Evolutionary conservation across 2,888 invertebrate species (phyloP).

Genomic region (Chironomus riparius): DNA sequence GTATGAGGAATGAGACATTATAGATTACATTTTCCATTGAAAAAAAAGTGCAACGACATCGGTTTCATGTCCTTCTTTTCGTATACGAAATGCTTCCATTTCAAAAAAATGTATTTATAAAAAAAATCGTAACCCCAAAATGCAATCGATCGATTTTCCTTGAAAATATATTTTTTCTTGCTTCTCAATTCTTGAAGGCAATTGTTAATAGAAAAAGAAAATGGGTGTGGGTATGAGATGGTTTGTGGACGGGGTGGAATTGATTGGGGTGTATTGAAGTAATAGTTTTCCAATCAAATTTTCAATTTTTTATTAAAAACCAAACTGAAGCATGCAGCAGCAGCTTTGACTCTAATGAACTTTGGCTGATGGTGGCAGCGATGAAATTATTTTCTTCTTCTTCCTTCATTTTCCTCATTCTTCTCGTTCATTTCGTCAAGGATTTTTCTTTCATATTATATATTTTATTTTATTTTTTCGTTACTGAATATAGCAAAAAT

Average conservation of each 20-base stretch:
- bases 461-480: not conserved
- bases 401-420: not conserved
- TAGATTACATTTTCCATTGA: not conserved
- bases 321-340: not conserved
- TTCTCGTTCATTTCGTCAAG: not conserved
- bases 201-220: no score
- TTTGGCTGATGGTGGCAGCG: not conserved
- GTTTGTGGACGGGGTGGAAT: not conserved
- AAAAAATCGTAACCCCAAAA: not conserved
- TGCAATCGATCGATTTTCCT: not conserved
- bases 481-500: not conserved
- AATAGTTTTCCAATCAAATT: constrained; percentile 12
- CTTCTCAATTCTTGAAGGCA: no score
- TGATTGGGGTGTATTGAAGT: not conserved
- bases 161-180: no score
- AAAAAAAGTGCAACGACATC: constrained; percentile 23
- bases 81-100: not conserved
- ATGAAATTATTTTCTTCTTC: not conserved
- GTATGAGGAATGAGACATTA: not conserved
- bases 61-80: not conserved
- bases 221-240: not conserved
- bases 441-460: not conserved
- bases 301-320: not conserved
- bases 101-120: no score
- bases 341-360: not conserved